Conservation (phyloP, 2,113 vertebrate species). For the Agapornis roseicollis region DNA sequence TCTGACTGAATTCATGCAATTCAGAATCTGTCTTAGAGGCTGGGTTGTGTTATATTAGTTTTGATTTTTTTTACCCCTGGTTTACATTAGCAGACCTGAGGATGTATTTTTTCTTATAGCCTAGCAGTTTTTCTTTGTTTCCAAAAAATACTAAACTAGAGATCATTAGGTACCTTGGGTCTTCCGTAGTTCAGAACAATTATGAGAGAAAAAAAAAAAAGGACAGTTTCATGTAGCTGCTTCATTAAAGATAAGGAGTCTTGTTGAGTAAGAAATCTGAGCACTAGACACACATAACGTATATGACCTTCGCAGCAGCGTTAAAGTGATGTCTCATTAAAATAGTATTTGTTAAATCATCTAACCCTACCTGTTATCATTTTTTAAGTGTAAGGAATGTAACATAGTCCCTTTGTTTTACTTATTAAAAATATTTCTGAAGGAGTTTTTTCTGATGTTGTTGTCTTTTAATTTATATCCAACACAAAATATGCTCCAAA, state of each 20-base stretch:
- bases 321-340: conserved; percentile 66
- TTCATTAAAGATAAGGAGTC: conserved; percentile 10
- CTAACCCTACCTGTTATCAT: background rate
- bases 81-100: background rate
- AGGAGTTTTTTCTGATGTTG: background rate
- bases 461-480: background rate
- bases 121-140: background rate
- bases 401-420: background rate
- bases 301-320: conserved; percentile 48
- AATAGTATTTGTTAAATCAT: conserved; percentile 31
- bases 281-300: conserved; percentile 14
- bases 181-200: background rate
- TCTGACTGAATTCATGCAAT: background rate
- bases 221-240: background rate
- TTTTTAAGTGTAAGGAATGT: background rate
- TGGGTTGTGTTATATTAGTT: background rate
- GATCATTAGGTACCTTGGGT: background rate
- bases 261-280: background rate
- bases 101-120: background rate
- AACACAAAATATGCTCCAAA: background rate
- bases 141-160: background rate
- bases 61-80: background rate
- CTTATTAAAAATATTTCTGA: background rate
- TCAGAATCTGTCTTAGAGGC: background rate
- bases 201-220: background rate